phyloP scores from a whole-genome alignment of 2,888 invertebrate genomes.

The Abrostola triplasia region DNA sequence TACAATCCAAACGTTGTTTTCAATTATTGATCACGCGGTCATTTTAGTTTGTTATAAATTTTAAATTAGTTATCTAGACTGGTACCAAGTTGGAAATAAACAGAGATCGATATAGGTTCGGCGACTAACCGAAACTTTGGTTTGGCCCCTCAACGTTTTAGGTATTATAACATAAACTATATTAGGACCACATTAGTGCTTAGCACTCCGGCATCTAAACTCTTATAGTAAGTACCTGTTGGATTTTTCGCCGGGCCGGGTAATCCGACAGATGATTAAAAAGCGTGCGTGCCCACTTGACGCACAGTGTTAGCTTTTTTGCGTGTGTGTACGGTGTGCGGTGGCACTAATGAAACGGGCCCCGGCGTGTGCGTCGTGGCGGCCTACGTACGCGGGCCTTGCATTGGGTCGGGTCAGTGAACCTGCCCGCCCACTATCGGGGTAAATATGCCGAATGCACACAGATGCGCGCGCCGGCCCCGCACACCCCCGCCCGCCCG shows the following conservation, averaged over 20 bases:
- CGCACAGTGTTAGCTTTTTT: slow-evolving; percentile 83
- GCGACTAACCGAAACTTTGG: slow-evolving; percentile 58
- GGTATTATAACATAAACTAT: slow-evolving; percentile 20
- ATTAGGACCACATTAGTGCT: slow-evolving; percentile 25
- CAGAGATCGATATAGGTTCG: slow-evolving; percentile 76
- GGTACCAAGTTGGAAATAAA: slow-evolving; percentile 76
- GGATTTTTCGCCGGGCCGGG: slow-evolving; percentile 49
- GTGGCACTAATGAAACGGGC: slow-evolving; percentile 83
- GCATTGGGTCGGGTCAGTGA: slow-evolving; percentile 88
- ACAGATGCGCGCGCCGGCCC: slow-evolving; percentile 87
- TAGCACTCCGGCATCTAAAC: slow-evolving; percentile 48
- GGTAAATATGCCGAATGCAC: slow-evolving; percentile 89
- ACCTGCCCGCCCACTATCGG: slow-evolving; percentile 87
- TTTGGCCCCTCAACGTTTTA: slow-evolving; percentile 49
- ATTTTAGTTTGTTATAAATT: slow-evolving; percentile 75
- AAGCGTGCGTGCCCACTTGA: slow-evolving; percentile 84
- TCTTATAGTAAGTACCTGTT: slow-evolving; percentile 55
- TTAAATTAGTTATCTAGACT: slow-evolving; percentile 75
- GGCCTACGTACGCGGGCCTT: slow-evolving; percentile 85
- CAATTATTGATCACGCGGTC: slow-evolving; percentile 60
- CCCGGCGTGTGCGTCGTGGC: slow-evolving; percentile 79
- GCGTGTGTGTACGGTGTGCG: slow-evolving; percentile 74
- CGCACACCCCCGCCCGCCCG: slow-evolving; percentile 66
- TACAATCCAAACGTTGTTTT: slow-evolving; percentile 27
- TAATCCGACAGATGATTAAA: slow-evolving; percentile 70